A percentile compares a stretch with the other conserved stretches of the same genome.
phyloP scores from a whole-genome alignment of 2,888 invertebrate species.

The Xylota sylvarum region DNA sequence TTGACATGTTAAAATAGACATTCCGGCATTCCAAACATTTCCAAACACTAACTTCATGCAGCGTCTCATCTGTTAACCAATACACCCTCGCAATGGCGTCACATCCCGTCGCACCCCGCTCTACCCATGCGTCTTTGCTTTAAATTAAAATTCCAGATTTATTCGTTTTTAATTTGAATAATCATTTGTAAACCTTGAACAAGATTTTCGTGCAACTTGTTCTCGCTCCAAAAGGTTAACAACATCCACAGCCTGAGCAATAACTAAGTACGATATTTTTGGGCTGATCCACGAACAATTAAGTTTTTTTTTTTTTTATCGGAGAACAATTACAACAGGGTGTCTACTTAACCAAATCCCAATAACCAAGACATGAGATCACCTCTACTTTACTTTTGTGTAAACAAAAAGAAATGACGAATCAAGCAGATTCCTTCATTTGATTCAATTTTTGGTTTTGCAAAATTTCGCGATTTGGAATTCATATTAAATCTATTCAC shows the following conservation, averaged over 20 bases:
- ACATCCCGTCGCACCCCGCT: background rate
- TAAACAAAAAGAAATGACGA: background rate
- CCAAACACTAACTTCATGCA: background rate
- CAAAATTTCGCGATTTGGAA: conserved; percentile 8
- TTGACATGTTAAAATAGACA: background rate
- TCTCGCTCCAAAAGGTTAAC: conserved; percentile 55
- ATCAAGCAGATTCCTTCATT: background rate
- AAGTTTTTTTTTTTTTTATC: background rate
- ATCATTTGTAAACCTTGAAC: conserved; percentile 54
- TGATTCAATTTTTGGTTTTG: background rate
- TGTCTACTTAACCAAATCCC: background rate
- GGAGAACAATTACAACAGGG: background rate
- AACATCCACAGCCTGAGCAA: conserved; percentile 19
- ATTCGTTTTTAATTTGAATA: conserved; percentile 56
- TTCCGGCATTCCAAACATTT: background rate
- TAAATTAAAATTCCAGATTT: conserved; percentile 33
- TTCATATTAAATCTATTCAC: background rate
- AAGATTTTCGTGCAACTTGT: conserved; percentile 36
- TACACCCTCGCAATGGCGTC: background rate
- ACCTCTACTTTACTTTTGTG: background rate
- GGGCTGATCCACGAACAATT: background rate
- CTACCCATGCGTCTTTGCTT: background rate
- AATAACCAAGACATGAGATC: conserved; percentile 15
- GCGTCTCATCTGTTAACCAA: background rate
- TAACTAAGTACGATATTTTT: conserved; percentile 1